Conservation (phyloP, 2,888 invertebrate species). For the Philereme vetulata region DNA sequence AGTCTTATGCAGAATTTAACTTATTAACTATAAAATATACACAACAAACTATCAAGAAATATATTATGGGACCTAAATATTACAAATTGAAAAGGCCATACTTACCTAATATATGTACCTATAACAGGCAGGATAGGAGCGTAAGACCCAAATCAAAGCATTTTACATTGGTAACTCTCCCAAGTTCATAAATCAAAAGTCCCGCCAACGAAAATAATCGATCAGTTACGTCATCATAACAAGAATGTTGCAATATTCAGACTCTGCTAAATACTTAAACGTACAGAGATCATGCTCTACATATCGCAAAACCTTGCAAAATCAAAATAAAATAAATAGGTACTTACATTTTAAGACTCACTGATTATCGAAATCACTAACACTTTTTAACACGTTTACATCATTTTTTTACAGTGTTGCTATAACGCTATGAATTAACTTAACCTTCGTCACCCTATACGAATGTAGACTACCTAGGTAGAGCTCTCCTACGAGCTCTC, state of each 20-base stretch:
- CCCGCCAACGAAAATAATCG: not conserved
- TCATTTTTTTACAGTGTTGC: slow-evolving; percentile 24
- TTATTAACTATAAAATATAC: no score
- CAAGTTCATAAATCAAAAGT: not conserved
- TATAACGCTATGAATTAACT: slow-evolving; percentile 32
- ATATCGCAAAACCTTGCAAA: not conserved
- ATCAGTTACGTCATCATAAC: not conserved
- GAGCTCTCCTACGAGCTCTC: not conserved
- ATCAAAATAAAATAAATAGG: not conserved
- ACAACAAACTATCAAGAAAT: no score
- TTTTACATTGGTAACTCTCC: no score
- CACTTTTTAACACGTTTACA: slow-evolving; percentile 19
- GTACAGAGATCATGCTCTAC: not conserved
- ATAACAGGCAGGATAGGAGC: no score
- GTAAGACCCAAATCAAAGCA: no score
- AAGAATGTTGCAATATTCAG: slow-evolving; percentile 5
- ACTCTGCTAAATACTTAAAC: not conserved
- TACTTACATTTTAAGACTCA: slow-evolving; percentile 16
- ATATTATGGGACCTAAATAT: no score
- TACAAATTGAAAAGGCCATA: no score
- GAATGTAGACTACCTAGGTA: not conserved
- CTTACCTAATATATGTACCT: no score
- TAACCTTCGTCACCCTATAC: slow-evolving; percentile 43
- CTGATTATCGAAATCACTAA: slow-evolving; percentile 9
- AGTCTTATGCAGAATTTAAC: no score